Conservation (phyloP, 2,113 vertebrate genomes). For the Hippocampus abdominalis region DNA sequence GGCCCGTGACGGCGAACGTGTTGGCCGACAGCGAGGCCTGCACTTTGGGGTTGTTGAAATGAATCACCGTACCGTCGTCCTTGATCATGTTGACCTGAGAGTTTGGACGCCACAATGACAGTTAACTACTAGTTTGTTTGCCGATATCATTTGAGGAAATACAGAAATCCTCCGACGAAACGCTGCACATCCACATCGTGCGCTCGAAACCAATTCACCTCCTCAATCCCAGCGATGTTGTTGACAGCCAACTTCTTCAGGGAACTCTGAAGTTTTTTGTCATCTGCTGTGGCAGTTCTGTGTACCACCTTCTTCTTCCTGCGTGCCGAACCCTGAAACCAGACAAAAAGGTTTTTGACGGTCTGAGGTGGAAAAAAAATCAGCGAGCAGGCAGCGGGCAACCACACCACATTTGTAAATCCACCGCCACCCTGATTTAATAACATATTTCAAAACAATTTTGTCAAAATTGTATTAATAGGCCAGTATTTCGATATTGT, state of each 20-base stretch:
- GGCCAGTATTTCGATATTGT: too few species aligned
- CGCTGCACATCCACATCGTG: background rate
- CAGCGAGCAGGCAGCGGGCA: too few species aligned
- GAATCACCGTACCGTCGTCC: conserved; percentile 97
- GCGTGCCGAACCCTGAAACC: conserved; percentile 86
- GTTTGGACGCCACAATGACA: background rate
- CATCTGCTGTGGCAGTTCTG: conserved; percentile 95
- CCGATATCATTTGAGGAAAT: background rate
- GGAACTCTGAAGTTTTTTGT: conserved; percentile 97
- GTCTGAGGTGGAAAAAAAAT: background rate
- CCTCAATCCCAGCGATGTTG: conserved; percentile 97
- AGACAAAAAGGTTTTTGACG: conserved; percentile 13
- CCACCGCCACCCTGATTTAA: too few species aligned
- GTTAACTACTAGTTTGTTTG: background rate
- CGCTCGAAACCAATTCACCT: conserved; percentile 69
- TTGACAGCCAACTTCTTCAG: conserved; percentile 97
- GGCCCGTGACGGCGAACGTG: conserved; percentile 96
- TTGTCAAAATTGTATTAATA: too few species aligned
- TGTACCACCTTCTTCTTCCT: conserved; percentile 99
- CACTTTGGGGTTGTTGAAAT: conserved; percentile 99
- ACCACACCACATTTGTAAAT: too few species aligned
- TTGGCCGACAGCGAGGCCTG: conserved; percentile 97
- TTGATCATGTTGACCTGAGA: conserved; percentile 98
- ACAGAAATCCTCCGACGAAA: background rate
- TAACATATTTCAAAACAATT: too few species aligned